phyloP scores from a whole-genome alignment of 1,140 invertebrate species.

The Callitettix versicolor region DNA sequence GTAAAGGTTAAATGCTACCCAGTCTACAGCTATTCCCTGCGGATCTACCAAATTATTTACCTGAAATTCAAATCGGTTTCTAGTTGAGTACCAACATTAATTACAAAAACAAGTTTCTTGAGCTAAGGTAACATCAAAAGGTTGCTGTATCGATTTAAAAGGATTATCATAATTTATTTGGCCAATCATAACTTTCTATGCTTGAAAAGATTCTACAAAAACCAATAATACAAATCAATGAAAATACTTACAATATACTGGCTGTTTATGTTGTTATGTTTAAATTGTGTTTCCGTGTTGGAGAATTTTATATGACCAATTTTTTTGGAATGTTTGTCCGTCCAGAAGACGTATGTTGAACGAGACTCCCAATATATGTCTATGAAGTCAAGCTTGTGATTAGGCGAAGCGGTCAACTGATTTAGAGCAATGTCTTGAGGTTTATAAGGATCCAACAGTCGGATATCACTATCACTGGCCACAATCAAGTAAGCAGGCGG shows the following conservation, averaged over 20 bases:
- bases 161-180: not conserved
- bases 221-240: not conserved
- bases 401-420: slow-evolving; percentile 23
- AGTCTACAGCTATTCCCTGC: slow-evolving; percentile 67
- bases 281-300: not conserved
- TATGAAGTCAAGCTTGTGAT: slow-evolving; percentile 41
- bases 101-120: too few species aligned
- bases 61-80: slow-evolving; percentile 21
- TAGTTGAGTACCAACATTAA: too few species aligned
- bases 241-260: not conserved
- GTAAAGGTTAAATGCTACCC: slow-evolving; percentile 59
- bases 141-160: too few species aligned
- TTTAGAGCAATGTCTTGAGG: slow-evolving; percentile 9
- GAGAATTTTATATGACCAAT: slow-evolving; percentile 21
- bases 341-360: slow-evolving; percentile 40
- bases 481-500: slow-evolving; percentile 46
- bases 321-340: slow-evolving; percentile 35
- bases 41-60: slow-evolving; percentile 42
- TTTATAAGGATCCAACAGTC: slow-evolving; percentile 34
- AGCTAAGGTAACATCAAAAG: too few species aligned
- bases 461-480: slow-evolving; percentile 50
- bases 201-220: too few species aligned
- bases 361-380: slow-evolving; percentile 38
- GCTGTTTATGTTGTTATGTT: not conserved
- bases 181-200: not conserved